Evolutionary conservation across 2,888 invertebrate genomes (phyloP).

Genomic region (Cephonodes hylas): DNA sequence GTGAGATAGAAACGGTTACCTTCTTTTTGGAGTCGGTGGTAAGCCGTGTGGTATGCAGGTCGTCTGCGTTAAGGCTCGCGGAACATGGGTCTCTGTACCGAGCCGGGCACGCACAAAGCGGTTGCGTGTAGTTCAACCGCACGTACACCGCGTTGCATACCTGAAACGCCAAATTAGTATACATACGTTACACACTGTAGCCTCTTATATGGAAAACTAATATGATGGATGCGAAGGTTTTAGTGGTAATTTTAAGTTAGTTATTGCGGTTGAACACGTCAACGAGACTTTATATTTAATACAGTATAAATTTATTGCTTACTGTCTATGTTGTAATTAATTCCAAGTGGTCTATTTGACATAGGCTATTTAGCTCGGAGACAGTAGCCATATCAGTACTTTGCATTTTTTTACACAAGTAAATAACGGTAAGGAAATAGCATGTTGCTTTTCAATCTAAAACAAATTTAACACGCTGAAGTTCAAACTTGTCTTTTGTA

Average conservation of each 20-base stretch:
- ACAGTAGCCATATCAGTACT: background rate
- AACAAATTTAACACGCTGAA: constrained; percentile 12
- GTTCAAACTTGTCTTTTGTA: constrained; percentile 19
- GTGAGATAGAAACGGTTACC: constrained; percentile 76
- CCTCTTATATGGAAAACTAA: background rate
- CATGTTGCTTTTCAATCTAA: constrained; percentile 13
- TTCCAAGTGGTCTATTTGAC: no score
- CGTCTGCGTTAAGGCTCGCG: constrained; percentile 93
- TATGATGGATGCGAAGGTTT: background rate
- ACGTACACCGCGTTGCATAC: constrained; percentile 97
- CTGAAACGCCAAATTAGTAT: constrained; percentile 60
- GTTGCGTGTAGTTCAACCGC: constrained; percentile 94
- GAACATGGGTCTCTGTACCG: constrained; percentile 95
- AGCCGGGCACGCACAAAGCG: constrained; percentile 94
- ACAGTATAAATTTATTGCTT: no score
- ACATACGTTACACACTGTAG: constrained; percentile 5
- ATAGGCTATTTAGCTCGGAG: no score
- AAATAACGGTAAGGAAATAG: constrained; percentile 4
- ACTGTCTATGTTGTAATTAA: no score
- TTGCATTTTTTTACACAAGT: background rate
- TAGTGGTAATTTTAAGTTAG: no score
- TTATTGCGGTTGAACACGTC: no score
- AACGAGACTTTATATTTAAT: no score
- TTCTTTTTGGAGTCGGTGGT: constrained; percentile 91
- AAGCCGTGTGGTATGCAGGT: constrained; percentile 94